Evolutionary conservation across 2,113 vertebrate genomes (phyloP).

Genomic region (Dipodomys spectabilis): DNA sequence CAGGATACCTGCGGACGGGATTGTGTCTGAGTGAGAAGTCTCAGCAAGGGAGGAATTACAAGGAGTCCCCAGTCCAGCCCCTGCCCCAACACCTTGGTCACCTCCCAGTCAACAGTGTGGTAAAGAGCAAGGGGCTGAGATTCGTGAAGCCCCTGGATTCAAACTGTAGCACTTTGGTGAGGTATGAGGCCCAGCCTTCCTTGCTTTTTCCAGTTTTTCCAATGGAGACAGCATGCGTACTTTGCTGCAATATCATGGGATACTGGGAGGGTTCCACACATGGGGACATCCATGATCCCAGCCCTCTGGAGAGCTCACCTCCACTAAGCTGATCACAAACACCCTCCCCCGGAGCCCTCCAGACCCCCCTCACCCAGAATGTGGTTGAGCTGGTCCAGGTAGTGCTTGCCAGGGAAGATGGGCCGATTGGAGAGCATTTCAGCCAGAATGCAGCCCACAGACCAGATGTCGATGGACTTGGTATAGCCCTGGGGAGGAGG

Average conservation of each 20-base stretch:
- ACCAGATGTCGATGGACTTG: slow-evolving; percentile 95
- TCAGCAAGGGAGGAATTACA: background rate
- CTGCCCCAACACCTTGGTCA: background rate
- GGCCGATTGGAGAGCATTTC: slow-evolving; percentile 95
- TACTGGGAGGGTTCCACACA: background rate
- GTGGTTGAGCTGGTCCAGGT: slow-evolving; percentile 95
- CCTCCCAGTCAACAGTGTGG: background rate
- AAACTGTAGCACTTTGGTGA: background rate
- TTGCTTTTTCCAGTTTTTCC: background rate
- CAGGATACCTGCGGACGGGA: slow-evolving; percentile 86
- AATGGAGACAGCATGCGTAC: background rate
- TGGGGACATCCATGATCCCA: background rate
- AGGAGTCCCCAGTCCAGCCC: background rate
- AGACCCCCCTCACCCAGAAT: slow-evolving; percentile 88
- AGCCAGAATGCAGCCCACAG: slow-evolving; percentile 94
- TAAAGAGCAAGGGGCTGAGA: background rate
- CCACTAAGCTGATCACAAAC: background rate
- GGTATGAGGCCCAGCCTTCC: background rate
- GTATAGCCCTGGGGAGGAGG: slow-evolving; percentile 90
- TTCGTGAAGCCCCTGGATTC: background rate
- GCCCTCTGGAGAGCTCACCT: background rate
- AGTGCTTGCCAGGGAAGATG: slow-evolving; percentile 95
- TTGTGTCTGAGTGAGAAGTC: background rate
- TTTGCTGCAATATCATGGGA: background rate
- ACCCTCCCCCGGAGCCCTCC: background rate